phyloP scores from a whole-genome alignment of 64 coral and sea anemone species.

The Hydrozoanthus tunicans region DNA sequence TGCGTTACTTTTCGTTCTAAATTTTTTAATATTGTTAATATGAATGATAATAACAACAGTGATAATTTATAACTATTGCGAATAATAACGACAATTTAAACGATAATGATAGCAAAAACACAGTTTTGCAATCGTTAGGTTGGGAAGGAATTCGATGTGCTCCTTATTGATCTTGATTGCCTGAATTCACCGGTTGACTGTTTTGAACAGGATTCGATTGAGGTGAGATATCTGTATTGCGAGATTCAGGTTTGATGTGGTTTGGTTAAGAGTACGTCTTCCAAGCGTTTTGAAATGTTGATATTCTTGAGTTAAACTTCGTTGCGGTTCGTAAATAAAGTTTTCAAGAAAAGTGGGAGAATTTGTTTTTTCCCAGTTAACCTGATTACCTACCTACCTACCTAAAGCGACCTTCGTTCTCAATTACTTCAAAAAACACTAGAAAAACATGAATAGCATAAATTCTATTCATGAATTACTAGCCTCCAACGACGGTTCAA shows the following conservation, averaged over 20 bases:
- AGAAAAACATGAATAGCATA: no score
- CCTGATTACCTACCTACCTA: no score
- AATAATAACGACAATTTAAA: background rate
- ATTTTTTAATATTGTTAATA: no score
- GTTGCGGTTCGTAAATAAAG: no score
- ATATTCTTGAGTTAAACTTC: background rate
- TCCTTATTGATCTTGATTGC: slow-evolving; percentile 64
- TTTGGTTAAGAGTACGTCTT: background rate
- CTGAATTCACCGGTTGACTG: slow-evolving; percentile 67
- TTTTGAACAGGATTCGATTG: slow-evolving; percentile 58
- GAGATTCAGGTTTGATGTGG: no score
- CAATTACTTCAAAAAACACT: no score
- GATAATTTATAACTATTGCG: background rate
- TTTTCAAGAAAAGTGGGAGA: no score
- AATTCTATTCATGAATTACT: no score
- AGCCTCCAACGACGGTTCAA: no score
- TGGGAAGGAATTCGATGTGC: slow-evolving; percentile 89
- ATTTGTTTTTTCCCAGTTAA: no score
- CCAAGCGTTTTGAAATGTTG: background rate
- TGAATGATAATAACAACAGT: background rate
- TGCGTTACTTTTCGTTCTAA: no score
- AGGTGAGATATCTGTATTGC: background rate
- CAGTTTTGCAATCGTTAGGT: slow-evolving; percentile 64
- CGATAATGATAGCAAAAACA: background rate
- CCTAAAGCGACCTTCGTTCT: no score